Evolutionary conservation across 2,797 vertebrate species (phyloP).

Genomic region (Acanthurus tractus): DNA sequence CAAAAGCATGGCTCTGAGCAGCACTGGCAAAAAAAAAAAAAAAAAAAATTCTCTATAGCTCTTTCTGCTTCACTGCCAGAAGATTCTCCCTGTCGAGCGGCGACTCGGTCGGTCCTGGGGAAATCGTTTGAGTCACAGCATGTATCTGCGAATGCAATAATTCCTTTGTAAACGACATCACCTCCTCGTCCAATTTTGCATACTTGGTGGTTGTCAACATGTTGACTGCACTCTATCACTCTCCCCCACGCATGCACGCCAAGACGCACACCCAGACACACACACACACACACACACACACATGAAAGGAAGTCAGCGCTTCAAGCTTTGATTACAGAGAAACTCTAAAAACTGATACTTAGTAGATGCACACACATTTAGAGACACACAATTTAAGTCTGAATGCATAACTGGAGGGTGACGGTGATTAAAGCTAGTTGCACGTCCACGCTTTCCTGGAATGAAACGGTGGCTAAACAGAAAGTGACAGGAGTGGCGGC

Average conservation of each 20-base stretch:
- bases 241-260: slow-evolving; percentile 22
- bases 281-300: slow-evolving; percentile 27
- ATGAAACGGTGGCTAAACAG: slow-evolving; percentile 68
- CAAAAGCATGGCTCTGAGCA: slow-evolving; percentile 73
- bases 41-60: slow-evolving; percentile 46
- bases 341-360: slow-evolving; percentile 57
- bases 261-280: slow-evolving; percentile 34
- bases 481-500: slow-evolving; percentile 57
- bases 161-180: slow-evolving; percentile 75
- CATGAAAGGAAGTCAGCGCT: slow-evolving; percentile 24
- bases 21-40: slow-evolving; percentile 49
- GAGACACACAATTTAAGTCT: slow-evolving; percentile 38
- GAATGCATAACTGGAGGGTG: slow-evolving; percentile 58
- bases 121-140: slow-evolving; percentile 70
- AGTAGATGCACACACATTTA: slow-evolving; percentile 45
- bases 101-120: slow-evolving; percentile 54
- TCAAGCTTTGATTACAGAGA: slow-evolving; percentile 62
- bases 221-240: slow-evolving; percentile 72
- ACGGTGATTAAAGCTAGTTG: slow-evolving; percentile 72
- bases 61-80: slow-evolving; percentile 70
- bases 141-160: slow-evolving; percentile 71
- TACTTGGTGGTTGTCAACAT: slow-evolving; percentile 73
- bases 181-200: slow-evolving; percentile 63
- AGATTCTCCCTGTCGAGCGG: slow-evolving; percentile 65
- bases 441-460: slow-evolving; percentile 54